Evolutionary conservation across 2,113 vertebrate genomes (phyloP), one percentile per base, ranked within the genome.

Genomic region (Calonectris borealis): DNA sequence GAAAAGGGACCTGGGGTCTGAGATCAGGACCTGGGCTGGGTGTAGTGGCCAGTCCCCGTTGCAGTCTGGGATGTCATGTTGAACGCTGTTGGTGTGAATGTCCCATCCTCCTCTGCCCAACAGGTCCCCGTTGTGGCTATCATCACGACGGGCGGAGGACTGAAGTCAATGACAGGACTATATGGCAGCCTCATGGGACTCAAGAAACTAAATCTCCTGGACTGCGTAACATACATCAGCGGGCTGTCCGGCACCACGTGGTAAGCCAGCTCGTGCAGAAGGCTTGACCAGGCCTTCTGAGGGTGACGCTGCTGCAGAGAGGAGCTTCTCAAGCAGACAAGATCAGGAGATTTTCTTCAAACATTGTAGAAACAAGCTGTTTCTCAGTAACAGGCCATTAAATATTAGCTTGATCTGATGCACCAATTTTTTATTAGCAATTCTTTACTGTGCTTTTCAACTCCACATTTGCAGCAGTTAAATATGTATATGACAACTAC

Each of bases 221-320:
- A 99, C 81, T 97, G 98, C 15, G 8, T 98, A 73, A 98, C 96
- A 17, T 99, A 99, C 92, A 97, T 99, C 84, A 98, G 98, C 0
- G 98, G 98, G 21, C 97, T 99, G 48, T 99, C 99, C 0, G 99
- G 99, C 36, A 98, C 99, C 52, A 99, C 99, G 2, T 99, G 99
- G 99, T 99, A 97, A 98, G 70, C 34, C 44, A 80, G 19, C 61
- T 81, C 0, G 0, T 38, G n/a, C 38, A 51, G 36, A 14, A 65
- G 29, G 20, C 51, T 60, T 69, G 27, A 25, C 20, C 29, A 46
- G 46, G 22, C 29, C 34, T 58, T 93, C 16, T 36, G 36, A 82
- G 52, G 14, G 29, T 36, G 40, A 55, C 2, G 4, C 8, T 77
- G 17, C 55, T 54, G 29, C 44, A 70, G 31, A 55, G 11, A 54